phyloP scores from a whole-genome alignment of 2,888 invertebrate species.

The Cantharis rufa region DNA sequence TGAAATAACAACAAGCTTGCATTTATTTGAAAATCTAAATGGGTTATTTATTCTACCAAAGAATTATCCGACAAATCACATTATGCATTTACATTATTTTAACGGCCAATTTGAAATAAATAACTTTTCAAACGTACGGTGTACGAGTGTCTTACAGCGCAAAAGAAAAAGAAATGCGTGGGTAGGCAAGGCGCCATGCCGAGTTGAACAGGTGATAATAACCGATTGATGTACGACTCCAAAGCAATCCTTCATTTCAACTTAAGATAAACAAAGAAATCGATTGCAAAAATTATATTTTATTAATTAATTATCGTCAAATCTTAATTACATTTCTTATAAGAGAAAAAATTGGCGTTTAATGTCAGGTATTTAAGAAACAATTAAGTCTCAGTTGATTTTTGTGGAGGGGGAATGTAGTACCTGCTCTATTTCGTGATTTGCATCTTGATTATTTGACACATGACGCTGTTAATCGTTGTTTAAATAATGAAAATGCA shows the following conservation, averaged over 20 bases:
- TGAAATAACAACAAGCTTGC: conserved; percentile 12
- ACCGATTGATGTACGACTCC: conserved; percentile 45
- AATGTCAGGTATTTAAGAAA: neutral
- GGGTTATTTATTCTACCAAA: conserved; percentile 26
- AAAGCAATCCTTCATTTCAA: conserved; percentile 44
- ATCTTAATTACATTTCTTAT: neutral
- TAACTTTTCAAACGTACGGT: conserved; percentile 28
- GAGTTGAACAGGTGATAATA: conserved; percentile 51
- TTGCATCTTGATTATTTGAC: neutral
- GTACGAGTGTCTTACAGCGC: conserved; percentile 31
- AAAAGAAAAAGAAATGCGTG: conserved; percentile 45
- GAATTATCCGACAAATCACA: conserved; percentile 29
- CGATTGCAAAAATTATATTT: neutral
- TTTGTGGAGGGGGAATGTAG: neutral
- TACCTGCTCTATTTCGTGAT: neutral
- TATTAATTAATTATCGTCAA: neutral
- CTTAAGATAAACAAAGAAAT: neutral
- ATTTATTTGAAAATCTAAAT: conserved; percentile 17
- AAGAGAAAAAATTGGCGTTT: neutral
- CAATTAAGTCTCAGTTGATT: neutral
- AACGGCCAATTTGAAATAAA: conserved; percentile 32
- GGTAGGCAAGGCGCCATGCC: conserved; percentile 49
- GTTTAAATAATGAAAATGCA: neutral
- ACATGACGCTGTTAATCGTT: neutral
- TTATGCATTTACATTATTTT: conserved; percentile 31